Base-by-base conservation (phyloP, 1,140 invertebrate species). In the Drosophila orena region DNA sequence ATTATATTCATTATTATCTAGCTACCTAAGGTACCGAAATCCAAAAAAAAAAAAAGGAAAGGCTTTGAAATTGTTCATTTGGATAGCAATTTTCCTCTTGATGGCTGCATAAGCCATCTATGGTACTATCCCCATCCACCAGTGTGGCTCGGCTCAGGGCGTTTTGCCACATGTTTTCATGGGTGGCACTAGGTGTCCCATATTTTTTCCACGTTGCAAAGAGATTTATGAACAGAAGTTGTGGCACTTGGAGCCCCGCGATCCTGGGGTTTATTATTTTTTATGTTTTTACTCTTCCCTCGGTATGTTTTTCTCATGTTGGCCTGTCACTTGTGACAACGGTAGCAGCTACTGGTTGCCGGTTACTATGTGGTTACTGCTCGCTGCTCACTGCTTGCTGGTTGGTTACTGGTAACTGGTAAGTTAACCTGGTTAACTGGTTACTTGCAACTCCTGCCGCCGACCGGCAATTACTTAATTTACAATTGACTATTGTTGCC, bases 381-480 rank as follows among this genome's bases (percentile, higher is more conserved):
- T 30, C 30, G 10, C 30, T 30, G 7, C 30, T 30, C 4, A 4
- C 24, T 24, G 4, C 4, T 24, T 4, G 7, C 15, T 17, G 15
- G 15, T 22, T 12, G 5, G 14, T 37, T 20, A 20, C 47, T 4
- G 2, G 37, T 10, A 3, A 20, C 40, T 20, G 24, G 24, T 5
- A 4, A 24, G 24, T 4, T 5, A 4, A 24, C 24, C 50, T 40
- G 15, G 50, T 17, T 11, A 14, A 14, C 15, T 17, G 24, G 40
- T 22, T 42, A 11, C 34, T 4, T 38, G 37, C 12, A 10, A 20
- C 40, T 20, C 56, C 60, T 57, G 61, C 73, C 62, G 52, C 53
- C 34, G 8, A 30, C 30, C 14, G 68, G 72, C 84, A 88, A 88
- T 88, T 88, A 89, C 84, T 88, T 88, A 84, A 89, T 88, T 88